A percentile compares a stretch with the other conserved stretches of the same genome.
phyloP scores from a whole-genome alignment of 2,113 vertebrate species.

The Pica pica region DNA sequence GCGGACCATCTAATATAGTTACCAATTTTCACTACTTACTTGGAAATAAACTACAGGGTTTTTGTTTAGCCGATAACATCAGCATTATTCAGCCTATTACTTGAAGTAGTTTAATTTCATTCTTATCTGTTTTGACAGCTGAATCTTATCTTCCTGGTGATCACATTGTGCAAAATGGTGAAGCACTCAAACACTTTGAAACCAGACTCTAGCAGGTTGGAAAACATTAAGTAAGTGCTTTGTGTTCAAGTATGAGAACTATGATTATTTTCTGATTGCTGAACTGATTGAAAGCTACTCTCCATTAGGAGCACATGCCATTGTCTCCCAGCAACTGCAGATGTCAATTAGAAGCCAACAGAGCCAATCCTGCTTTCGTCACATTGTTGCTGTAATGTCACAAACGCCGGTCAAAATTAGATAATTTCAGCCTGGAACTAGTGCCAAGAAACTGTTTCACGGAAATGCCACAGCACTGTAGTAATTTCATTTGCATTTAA shows the following conservation, averaged over 20 bases:
- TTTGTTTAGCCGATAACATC: conserved; percentile 57
- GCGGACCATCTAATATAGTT: not conserved
- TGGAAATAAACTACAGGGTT: not conserved
- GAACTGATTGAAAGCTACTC: conserved; percentile 72
- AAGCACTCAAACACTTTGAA: conserved; percentile 99
- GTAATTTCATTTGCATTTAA: conserved; percentile 77
- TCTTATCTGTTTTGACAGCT: conserved; percentile 88
- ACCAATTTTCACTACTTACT: not conserved
- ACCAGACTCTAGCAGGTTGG: conserved; percentile 99
- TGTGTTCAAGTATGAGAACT: conserved; percentile 68
- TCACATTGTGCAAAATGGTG: conserved; percentile 99
- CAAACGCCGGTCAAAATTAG: conserved; percentile 64
- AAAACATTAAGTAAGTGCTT: conserved; percentile 99
- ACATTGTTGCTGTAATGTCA: conserved; percentile 63
- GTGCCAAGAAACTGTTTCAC: conserved; percentile 62
- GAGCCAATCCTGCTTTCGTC: conserved; percentile 56
- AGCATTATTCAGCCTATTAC: conserved; percentile 36
- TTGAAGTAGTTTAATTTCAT: conserved; percentile 64
- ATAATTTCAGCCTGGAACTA: conserved; percentile 61
- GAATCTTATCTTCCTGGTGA: conserved; percentile 98
- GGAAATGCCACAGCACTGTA: conserved; percentile 65
- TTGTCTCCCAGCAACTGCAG: conserved; percentile 68
- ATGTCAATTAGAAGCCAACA: conserved; percentile 68
- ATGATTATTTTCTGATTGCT: conserved; percentile 72
- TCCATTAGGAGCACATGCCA: conserved; percentile 66